Base-by-base conservation (phyloP, 2,113 vertebrate species). In the Hippocampus zosterae region DNA sequence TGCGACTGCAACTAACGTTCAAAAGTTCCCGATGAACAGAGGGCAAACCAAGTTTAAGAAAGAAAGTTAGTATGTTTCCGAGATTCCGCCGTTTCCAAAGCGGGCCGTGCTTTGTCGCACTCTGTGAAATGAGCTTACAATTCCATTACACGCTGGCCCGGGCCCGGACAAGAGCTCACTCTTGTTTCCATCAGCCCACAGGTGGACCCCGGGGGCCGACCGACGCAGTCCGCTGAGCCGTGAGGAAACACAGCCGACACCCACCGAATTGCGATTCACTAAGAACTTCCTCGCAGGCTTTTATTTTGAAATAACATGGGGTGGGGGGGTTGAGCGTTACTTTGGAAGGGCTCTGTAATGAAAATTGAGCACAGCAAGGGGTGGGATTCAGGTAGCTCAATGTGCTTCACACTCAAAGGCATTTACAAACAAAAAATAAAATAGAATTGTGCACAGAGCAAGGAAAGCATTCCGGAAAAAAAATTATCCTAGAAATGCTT, bases 161-260 rank as follows among this genome's bases (percentile, higher is more conserved):
- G 78, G 80, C 71, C 72, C 80, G 75, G 84, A 91, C 89, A 88
- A 80, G 74, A 77, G 75, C 86, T 87, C 73, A 75, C 69, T 87
- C 84, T 84, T 88, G 87, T 89, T 90, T 88, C 91, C 85, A 81
- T 90, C 88, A 84, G 73, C 86, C 77, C 82, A 72, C 86, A 77
- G 83, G 79, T 82, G 78, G 78, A 81, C 79, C 57, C 74, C 74
- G 76, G 79, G 81, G 60, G 64, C 46, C 70, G 76, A 71, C 78
- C 73, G 68, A 37, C 67, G 59, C 56, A 41, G 70, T 73, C 74
- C 81, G 83, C 81, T 74, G 88, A 86, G 84, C 76, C 78, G 23
- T 81, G 75, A 72, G 76, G 56, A 59, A 59, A 59, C 56, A 16
- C 27, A 16, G 56, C 56, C 11, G 57, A 60, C 29, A 8, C 3